Base-by-base conservation (phyloP, 1,140 invertebrate species). In the Trichomalopsis sarcophagae region DNA sequence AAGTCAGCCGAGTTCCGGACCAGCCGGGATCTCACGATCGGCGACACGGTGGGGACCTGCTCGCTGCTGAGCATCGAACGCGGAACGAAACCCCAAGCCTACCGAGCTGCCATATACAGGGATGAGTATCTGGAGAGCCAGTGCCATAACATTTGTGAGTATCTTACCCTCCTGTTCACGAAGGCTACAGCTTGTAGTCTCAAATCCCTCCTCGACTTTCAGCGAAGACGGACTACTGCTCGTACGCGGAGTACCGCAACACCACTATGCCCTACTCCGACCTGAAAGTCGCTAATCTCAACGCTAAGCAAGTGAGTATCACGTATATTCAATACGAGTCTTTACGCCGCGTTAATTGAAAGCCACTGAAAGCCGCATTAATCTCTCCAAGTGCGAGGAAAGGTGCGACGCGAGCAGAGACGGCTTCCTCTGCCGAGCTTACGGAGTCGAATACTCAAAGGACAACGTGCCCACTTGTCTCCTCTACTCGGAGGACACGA, bases 351-450 rank as follows among this genome's bases (percentile, higher is more conserved):
- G 21, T 21, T 68, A 17, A 55, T 55, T 55, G 17, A 14, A 55
- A 14, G 2, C 13, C 4, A 36, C 33, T 55, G 5, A 21, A 62
- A 27, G 30, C 27, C 11, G 27, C 80, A 73, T 21, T 74, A 17
- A 84, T n/a, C 14, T 84, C 7, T 17, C 87, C 7, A 87, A 95
- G 93, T 95, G 95, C 87, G 90, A 94, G 87, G 89, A 91, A 36
- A 92, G 92, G 77, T 95, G 94, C 87, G 90, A 94, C 55, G 88
- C 87, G 3, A 93, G 89, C 75, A 74, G 92, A 74, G 89, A 92
- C 40, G 92, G 92, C 33, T 95, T 95, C 87, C 87, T 91, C 50
- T 95, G 95, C 76, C 90, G 94, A 50, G 92, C 89, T 66, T 94
- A 91, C 80, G 93, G 94, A 2, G 71, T 91, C 6, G 92, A 91